Base-by-base conservation (phyloP, 1,140 invertebrate genomes). In the Papilio helenus region DNA sequence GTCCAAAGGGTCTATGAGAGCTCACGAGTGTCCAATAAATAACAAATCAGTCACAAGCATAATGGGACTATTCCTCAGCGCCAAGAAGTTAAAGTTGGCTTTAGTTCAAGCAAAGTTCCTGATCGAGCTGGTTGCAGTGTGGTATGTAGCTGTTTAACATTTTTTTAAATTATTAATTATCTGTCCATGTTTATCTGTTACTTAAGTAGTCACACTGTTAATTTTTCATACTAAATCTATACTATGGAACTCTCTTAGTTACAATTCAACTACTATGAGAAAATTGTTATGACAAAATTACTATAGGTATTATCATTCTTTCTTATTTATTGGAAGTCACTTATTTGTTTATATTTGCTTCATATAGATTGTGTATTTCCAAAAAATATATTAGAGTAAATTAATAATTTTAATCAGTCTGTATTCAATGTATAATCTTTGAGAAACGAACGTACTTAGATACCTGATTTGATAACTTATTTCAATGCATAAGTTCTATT, bases 31-130 rank as follows among this genome's bases (percentile, higher is more conserved):
- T 82, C 85, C 86, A 91, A 92, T 92, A 92, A 92, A 92, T 92
- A 91, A 90, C 86, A 89, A 92, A 92, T 93, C 89, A 91, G 90
- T 92, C 91, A 88, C 88, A 84, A 85, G 89, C 88, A 93, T 91
- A 92, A 91, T 91, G 88, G 89, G 83, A 85, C 86, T 85, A 88
- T 92, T 89, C 84, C 86, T 91, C 88, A 89, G 88, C 82, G 86
- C 87, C 86, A 89, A 88, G 85, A 90, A 91, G 89, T 88, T 88
- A 87, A 88, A 92, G 80, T 92, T 92, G 91, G 91, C 90, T 74
- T 81, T 82, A 89, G 88, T 92, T 92, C 88, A 90, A 87, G 84
- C 85, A 84, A 89, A 89, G 87, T 91, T 92, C 82, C 84, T 84
- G 82, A 84, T 87, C 80, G 61, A 73, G 79, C 79, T 61, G 82